A percentile compares a stretch with the other conserved stretches of the same genome.
Evolutionary conservation across 2,888 invertebrate species (phyloP).

Genomic region (Sericinus montela): DNA sequence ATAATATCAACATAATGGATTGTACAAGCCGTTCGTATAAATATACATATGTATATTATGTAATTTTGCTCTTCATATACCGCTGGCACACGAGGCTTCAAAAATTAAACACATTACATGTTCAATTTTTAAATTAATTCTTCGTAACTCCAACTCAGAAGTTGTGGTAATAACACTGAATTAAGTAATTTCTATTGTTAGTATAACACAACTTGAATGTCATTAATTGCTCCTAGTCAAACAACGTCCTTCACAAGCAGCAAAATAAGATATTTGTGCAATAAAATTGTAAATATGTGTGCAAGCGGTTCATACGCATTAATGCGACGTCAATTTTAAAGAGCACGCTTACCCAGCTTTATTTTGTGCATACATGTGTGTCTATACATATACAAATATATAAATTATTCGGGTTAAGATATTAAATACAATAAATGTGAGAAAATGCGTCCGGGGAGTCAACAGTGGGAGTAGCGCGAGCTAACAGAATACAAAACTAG

Average conservation of each 20-base stretch:
- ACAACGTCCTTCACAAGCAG: background rate
- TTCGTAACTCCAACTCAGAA: no score
- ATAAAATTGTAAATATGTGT: conserved; percentile 25
- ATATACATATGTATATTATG: conserved; percentile 49
- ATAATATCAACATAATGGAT: conserved; percentile 81
- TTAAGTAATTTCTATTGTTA: conserved; percentile 1
- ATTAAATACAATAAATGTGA: conserved; percentile 67
- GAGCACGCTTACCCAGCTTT: conserved; percentile 59
- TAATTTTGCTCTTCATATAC: conserved; percentile 42
- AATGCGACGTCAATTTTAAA: conserved; percentile 53
- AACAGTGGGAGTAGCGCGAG: conserved; percentile 60
- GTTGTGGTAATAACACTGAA: no score
- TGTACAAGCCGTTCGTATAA: conserved; percentile 84
- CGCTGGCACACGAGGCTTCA: conserved; percentile 23
- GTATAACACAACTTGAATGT: background rate
- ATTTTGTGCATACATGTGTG: conserved; percentile 58
- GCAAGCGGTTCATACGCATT: conserved; percentile 46
- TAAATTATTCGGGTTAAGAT: conserved; percentile 68
- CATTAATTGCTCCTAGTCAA: background rate
- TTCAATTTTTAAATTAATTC: no score
- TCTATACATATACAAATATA: conserved; percentile 52
- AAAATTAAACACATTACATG: no score
- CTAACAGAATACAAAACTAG: conserved; percentile 61
- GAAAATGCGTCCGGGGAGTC: conserved; percentile 59
- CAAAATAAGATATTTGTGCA: conserved; percentile 24